A percentile compares a stretch with the other conserved stretches of the same genome.
phyloP scores from a whole-genome alignment of 2,113 vertebrate genomes.

The Cepphus grylle region DNA sequence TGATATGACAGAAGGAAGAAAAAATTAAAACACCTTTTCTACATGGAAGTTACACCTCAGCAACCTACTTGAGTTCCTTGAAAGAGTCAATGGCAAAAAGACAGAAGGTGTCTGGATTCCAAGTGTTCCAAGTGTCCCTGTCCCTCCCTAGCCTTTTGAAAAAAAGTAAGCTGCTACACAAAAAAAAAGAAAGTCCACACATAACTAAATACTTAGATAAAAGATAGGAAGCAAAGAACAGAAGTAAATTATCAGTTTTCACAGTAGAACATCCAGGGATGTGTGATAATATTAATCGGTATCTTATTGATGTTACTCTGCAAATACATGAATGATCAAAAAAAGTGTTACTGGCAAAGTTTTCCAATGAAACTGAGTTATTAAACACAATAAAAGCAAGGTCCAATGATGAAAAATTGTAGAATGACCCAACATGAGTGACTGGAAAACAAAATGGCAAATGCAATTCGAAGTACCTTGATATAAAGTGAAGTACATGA shows the following conservation, averaged over 20 bases:
- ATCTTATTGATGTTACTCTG: neutral
- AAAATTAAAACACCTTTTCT: neutral
- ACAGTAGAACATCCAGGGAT: neutral
- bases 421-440: neutral
- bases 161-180: neutral
- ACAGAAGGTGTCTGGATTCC: neutral
- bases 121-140: neutral
- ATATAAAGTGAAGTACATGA: neutral
- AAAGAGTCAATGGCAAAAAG: neutral
- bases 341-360: neutral
- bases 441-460: neutral
- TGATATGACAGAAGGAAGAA: neutral
- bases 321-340: neutral
- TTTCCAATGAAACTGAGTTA: neutral
- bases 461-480: neutral
- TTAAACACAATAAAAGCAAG: neutral
- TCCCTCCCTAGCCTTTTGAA: neutral
- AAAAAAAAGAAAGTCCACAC: neutral
- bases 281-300: neutral
- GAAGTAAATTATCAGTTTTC: neutral
- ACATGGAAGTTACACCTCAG: neutral
- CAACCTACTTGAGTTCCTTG: neutral
- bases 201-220: neutral
- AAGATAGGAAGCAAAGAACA: neutral
- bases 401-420: neutral